Evolutionary conservation across 2,113 vertebrate species (phyloP).

Genomic region (Acrocephalus kingi): DNA sequence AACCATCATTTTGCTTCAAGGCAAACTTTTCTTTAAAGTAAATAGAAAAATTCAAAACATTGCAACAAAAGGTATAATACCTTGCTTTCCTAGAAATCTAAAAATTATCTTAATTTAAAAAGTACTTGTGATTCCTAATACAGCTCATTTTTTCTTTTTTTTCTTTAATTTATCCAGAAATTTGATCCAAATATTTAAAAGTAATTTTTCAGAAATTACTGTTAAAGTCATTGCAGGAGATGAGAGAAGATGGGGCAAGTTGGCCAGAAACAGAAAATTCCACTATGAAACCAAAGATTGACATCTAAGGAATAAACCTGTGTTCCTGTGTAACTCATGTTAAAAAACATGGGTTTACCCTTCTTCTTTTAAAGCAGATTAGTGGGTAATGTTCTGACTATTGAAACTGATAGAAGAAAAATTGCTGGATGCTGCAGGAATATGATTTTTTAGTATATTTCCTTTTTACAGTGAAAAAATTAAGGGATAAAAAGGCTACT

Average conservation of each 20-base stretch:
- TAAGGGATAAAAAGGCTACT: background rate
- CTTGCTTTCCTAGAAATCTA: background rate
- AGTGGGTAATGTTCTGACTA: background rate
- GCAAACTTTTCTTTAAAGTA: background rate
- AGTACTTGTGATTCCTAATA: background rate
- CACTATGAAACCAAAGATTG: background rate
- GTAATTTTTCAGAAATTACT: background rate
- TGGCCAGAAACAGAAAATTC: background rate
- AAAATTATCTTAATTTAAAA: background rate
- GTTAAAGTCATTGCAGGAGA: background rate
- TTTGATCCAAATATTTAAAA: background rate
- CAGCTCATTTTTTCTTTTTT: background rate
- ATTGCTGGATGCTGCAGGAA: background rate
- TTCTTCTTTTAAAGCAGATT: background rate
- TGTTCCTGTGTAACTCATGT: background rate
- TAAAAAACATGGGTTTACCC: background rate
- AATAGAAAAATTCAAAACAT: background rate
- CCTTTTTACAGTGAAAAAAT: background rate
- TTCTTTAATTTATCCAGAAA: background rate
- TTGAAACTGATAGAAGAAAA: background rate
- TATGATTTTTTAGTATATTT: background rate
- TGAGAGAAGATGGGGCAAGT: background rate
- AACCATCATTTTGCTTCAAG: background rate
- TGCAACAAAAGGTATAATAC: background rate
- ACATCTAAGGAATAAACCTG: background rate